These are phyloP conservation scores for Calidris pygmaea DNA, from an alignment of 2,113 vertebrate species.

Conservation along the genomic window DNA sequence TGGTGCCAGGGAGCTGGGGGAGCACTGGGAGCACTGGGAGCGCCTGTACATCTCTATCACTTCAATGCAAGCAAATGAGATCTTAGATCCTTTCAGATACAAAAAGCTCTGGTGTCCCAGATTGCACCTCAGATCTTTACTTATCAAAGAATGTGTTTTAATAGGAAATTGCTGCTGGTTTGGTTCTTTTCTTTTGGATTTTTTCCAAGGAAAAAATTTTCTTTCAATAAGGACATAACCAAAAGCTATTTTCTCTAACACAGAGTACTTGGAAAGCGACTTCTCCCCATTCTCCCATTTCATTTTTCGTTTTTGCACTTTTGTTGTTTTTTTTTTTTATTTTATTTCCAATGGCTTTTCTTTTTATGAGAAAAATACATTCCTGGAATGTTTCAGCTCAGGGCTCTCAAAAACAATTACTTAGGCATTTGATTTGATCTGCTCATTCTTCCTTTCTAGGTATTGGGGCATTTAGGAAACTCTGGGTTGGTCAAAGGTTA, in stretches of 20 bases:
- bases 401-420: constrained; percentile 54
- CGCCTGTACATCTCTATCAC: not conserved
- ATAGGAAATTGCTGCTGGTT: not conserved
- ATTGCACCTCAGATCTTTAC: not conserved
- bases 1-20: not conserved
- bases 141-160: not conserved
- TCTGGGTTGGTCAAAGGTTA: not conserved
- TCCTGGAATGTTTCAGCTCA: constrained; percentile 40
- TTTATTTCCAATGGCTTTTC: not conserved
- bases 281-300: not conserved
- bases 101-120: not conserved
- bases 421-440: constrained; percentile 53
- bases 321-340: not conserved
- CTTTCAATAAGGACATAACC: constrained; percentile 9
- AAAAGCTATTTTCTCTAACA: constrained; percentile 21
- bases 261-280: not conserved
- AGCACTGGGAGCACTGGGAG: not conserved
- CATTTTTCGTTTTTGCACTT: not conserved
- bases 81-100: not conserved
- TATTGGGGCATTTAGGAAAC: not conserved
- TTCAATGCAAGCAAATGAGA: not conserved
- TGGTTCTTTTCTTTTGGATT: not conserved
- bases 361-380: constrained; percentile 39
- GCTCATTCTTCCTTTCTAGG: not conserved
- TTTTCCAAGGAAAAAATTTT: not conserved